These are phyloP conservation scores for Sesamia inferens DNA, from an alignment of 2,888 invertebrate species.

Conservation along the genomic window DNA sequence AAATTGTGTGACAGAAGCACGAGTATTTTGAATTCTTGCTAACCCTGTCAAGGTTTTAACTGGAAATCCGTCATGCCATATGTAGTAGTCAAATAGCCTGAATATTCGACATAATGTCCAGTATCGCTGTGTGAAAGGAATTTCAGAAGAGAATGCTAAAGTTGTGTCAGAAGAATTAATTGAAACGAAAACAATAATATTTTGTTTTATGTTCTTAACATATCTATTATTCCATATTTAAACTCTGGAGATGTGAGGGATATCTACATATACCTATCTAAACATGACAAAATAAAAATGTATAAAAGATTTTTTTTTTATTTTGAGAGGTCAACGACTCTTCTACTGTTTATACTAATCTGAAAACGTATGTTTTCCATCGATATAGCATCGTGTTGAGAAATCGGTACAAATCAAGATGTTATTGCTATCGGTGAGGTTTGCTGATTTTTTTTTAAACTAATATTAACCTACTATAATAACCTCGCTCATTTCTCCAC, in stretches of 20 bases:
- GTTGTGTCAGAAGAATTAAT: no score
- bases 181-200: background rate
- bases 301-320: background rate
- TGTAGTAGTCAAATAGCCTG: slow-evolving; percentile 6
- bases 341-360: background rate
- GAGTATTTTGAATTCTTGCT: slow-evolving; percentile 10
- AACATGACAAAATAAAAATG: background rate
- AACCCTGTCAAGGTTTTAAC: background rate
- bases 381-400: background rate
- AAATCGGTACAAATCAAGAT: background rate
- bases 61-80: slow-evolving; percentile 4
- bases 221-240: background rate
- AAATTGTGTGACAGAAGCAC: slow-evolving; percentile 1
- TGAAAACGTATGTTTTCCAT: background rate
- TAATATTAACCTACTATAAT: no score
- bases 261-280: no score
- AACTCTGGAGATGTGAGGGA: background rate
- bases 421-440: background rate
- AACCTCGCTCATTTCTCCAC: no score
- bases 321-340: background rate
- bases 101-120: background rate
- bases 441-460: background rate
- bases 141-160: background rate
- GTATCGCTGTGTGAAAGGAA: background rate
- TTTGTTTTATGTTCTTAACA: background rate